Base-by-base conservation (phyloP, 2,113 vertebrate species). In the Labrus mixtus region DNA sequence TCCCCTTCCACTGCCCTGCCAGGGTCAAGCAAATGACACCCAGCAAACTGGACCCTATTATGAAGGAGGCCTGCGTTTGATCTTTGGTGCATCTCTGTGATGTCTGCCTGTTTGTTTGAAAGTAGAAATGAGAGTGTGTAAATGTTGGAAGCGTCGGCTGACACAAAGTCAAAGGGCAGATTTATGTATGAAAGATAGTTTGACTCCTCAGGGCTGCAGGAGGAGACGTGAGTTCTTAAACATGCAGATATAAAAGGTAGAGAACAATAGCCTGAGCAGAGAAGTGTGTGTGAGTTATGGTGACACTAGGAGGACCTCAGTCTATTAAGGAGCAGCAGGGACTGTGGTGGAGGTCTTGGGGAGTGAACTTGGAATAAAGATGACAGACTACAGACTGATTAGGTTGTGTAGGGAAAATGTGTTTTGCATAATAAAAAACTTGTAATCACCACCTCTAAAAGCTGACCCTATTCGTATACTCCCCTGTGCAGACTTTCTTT, bases 281-380 rank as follows among this genome's bases (percentile, higher is more conserved):
- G 86, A 81, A 56, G 76, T 64, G 62, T 54, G 71, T 70, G 68
- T 89, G 90, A 91, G 72, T 92, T 86, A 91, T 89, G 82, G 67
- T 87, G 85, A 88, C 87, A 75, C 61, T 39, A 83, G 56, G 79
- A 82, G 71, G 80, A 87, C 81, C 79, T 68, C 20, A 78, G 73
- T 90, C 89, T 88, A 87, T 90, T 87, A 89, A 87, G 84, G 69
- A 86, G 70, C 84, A 81, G 87, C 81, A 78, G 80, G 67, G 58
- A 88, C 77, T 89, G 78, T 61, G 82, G 88, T 82, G 72, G 80
- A 89, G 88, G 82, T 85, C 84, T 65, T 54, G 53, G 41, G 84
- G 82, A 83, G 67, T 88, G 85, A 89, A 89, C 86, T 85, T 82
- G 84, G 89, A 33, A 84, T 92, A 89, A 91, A 91, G 57, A 90